A percentile compares a stretch with the other conserved stretches of the same genome.
Evolutionary conservation across 2,113 vertebrate species (phyloP).

Genomic region (Meriones unguiculatus): DNA sequence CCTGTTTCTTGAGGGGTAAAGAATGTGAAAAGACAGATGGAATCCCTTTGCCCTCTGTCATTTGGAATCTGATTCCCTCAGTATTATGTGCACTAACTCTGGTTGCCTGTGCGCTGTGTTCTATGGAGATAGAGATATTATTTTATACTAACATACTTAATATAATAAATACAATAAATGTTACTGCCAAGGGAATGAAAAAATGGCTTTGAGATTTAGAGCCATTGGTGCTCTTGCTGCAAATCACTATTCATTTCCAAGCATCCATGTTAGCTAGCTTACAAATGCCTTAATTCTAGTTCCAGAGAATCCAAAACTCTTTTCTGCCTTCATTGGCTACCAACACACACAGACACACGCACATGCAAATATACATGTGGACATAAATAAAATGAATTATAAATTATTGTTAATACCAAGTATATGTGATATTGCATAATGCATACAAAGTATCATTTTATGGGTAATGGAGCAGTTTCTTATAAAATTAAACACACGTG

Average conservation of each 20-base stretch:
- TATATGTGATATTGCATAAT: neutral
- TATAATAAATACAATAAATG: neutral
- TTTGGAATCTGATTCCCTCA: neutral
- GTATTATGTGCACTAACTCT: neutral
- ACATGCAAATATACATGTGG: neutral
- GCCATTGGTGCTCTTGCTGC: neutral
- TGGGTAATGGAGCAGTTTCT: neutral
- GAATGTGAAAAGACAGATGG: neutral
- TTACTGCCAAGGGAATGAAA: neutral
- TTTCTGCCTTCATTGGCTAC: neutral
- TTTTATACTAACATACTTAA: neutral
- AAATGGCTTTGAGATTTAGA: neutral
- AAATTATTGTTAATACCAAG: neutral
- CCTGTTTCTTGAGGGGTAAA: neutral
- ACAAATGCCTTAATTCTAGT: neutral
- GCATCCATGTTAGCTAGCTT: neutral
- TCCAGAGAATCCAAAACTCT: neutral
- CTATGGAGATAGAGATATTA: no score
- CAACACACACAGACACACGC: neutral
- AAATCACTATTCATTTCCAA: neutral
- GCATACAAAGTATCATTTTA: neutral
- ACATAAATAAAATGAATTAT: neutral
- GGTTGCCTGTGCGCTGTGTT: no score
- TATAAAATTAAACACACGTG: neutral
- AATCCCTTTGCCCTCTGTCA: fast-evolving